These are phyloP conservation scores for Dendrolimus houi DNA, from an alignment of 2,888 invertebrate species.

Conservation along the genomic window DNA sequence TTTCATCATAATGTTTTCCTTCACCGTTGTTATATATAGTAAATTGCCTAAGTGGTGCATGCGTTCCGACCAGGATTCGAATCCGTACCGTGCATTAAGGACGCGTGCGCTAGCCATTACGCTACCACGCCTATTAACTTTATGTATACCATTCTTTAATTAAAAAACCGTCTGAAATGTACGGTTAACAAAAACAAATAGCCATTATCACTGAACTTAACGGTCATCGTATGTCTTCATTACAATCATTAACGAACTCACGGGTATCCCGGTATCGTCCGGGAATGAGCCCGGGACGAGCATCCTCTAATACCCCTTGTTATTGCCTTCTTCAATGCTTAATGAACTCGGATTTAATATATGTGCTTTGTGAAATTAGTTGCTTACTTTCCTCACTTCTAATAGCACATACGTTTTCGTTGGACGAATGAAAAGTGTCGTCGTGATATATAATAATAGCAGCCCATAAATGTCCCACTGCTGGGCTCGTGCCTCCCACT, in stretches of 20 bases:
- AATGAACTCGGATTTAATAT: constrained; percentile 49
- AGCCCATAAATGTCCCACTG: too few species aligned
- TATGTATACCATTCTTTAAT: not conserved
- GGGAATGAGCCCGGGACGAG: constrained; percentile 21
- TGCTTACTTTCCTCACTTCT: constrained; percentile 1
- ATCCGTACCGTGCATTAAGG: too few species aligned
- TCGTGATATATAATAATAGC: too few species aligned
- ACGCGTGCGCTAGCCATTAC: too few species aligned
- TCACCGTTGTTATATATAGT: too few species aligned
- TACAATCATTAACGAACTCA: constrained; percentile 14
- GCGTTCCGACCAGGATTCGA: too few species aligned
- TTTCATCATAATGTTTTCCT: too few species aligned
- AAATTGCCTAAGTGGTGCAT: too few species aligned
- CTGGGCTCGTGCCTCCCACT: too few species aligned
- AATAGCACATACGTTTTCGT: too few species aligned
- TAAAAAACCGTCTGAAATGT: constrained; percentile 2
- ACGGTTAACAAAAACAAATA: constrained; percentile 18
- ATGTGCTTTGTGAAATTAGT: constrained; percentile 27
- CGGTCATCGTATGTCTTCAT: constrained; percentile 25
- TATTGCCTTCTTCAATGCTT: constrained; percentile 51
- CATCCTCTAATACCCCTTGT: constrained; percentile 28
- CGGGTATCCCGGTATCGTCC: constrained; percentile 1
- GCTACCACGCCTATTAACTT: too few species aligned
- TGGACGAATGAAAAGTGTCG: too few species aligned
- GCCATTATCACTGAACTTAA: constrained; percentile 16